Conservation (phyloP, 2,888 invertebrate species). For the Keiferia lycopersicella region DNA sequence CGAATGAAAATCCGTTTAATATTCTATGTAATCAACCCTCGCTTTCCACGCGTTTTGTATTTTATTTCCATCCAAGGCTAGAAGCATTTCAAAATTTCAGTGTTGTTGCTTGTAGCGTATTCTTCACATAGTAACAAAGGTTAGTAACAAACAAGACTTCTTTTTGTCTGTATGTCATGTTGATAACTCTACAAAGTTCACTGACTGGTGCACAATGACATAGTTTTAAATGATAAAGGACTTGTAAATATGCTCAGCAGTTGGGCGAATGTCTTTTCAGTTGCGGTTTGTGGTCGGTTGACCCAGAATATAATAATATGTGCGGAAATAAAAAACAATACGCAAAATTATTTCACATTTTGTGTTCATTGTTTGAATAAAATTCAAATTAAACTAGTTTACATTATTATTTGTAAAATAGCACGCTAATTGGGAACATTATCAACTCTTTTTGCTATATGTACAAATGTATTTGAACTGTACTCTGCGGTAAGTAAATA, state of each 20-base stretch:
- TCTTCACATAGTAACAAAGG: neutral
- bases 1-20: conserved; percentile 43
- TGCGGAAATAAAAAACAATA: neutral
- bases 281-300: neutral
- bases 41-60: conserved; percentile 40
- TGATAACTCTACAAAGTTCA: neutral
- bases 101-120: neutral
- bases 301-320: neutral
- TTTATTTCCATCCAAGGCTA: conserved; percentile 25
- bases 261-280: neutral
- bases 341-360: neutral
- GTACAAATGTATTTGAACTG: no score
- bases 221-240: neutral
- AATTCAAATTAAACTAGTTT: neutral
- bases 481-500: no score
- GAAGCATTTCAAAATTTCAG: conserved; percentile 8
- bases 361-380: neutral
- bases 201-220: neutral
- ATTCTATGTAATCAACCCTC: conserved; percentile 41
- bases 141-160: neutral
- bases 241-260: neutral
- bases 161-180: neutral
- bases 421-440: no score
- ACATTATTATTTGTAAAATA: no score
- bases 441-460: no score